Percentiles rank a stretch among this genome's conserved stretches.
Conservation (phyloP, 2,797 vertebrate genomes). For the Sebastes nivosus region DNA sequence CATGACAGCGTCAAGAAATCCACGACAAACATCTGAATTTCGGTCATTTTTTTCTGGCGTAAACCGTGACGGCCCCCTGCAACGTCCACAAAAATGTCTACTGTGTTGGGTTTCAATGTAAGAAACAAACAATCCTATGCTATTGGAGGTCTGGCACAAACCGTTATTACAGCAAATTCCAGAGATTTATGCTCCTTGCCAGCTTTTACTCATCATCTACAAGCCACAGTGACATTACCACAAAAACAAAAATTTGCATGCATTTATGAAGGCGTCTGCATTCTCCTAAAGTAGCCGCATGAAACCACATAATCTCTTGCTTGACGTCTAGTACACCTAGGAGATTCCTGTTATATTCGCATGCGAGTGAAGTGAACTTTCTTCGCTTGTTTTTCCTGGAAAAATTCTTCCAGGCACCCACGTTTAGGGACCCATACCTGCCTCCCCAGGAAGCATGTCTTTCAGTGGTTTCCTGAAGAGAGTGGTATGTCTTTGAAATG, state of each 20-base stretch:
- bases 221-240: conserved; percentile 59
- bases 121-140: conserved; percentile 68
- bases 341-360: conserved; percentile 23
- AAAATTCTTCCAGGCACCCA: conserved; percentile 42
- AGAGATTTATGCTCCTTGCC: conserved; percentile 50
- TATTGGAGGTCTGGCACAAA: conserved; percentile 68
- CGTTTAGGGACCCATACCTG: conserved; percentile 54
- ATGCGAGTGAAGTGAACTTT: conserved; percentile 34
- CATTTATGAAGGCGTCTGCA: conserved; percentile 36
- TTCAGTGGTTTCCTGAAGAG: conserved; percentile 62
- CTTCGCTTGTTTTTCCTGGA: conserved; percentile 43
- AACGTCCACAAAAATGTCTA: conserved; percentile 69
- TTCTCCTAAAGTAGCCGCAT: conserved; percentile 27
- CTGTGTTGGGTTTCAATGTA: conserved; percentile 64
- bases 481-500: conserved; percentile 52
- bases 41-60: conserved; percentile 31
- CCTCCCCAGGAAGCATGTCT: conserved; percentile 51
- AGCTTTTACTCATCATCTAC: conserved; percentile 67
- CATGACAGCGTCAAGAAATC: conserved; percentile 47
- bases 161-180: conserved; percentile 50
- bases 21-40: conserved; percentile 42
- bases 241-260: conserved; percentile 58
- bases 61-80: conserved; percentile 58
- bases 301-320: conserved; percentile 32
- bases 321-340: conserved; percentile 24